phyloP scores from a whole-genome alignment of 37 sponge, comb jelly and placozoan genomes.

The Bolinopsis microptera region DNA sequence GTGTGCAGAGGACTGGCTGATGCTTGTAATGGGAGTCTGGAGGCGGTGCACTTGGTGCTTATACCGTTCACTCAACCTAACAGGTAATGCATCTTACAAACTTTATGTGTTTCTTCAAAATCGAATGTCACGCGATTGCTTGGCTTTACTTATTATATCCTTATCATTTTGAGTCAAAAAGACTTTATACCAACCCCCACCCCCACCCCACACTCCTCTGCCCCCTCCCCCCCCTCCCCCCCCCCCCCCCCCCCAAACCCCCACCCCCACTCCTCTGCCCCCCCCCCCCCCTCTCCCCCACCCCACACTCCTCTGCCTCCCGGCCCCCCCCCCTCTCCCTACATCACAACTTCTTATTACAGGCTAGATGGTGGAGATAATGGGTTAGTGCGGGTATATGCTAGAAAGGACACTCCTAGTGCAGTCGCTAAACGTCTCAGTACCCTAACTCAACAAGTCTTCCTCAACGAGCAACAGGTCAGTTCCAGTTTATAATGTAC shows the following conservation, averaged over 20 bases:
- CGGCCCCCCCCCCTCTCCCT: neutral
- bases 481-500: neutral
- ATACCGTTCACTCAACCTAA: constrained; percentile 37
- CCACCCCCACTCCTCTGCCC: too few species aligned
- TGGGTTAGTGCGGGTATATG: constrained; percentile 49
- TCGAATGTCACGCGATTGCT: neutral
- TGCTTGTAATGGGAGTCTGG: constrained; percentile 23
- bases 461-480: constrained; percentile 47
- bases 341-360: too few species aligned
- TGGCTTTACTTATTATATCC: neutral
- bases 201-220: neutral
- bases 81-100: constrained; percentile 20
- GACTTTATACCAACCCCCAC: neutral
- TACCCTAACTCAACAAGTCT: constrained; percentile 30
- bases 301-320: too few species aligned
- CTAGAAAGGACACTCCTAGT: constrained; percentile 60
- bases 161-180: neutral
- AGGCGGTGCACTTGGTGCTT: constrained; percentile 28
- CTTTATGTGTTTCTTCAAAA: neutral
- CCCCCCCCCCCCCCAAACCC: too few species aligned
- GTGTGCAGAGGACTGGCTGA: constrained; percentile 36
- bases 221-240: too few species aligned
- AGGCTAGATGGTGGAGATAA: constrained; percentile 14
- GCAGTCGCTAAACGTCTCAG: constrained; percentile 26
- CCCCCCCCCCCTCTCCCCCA: neutral